These are phyloP conservation scores for Pollimyrus isidori DNA, from an alignment of 2,113 vertebrate species.

Conservation along the genomic window DNA sequence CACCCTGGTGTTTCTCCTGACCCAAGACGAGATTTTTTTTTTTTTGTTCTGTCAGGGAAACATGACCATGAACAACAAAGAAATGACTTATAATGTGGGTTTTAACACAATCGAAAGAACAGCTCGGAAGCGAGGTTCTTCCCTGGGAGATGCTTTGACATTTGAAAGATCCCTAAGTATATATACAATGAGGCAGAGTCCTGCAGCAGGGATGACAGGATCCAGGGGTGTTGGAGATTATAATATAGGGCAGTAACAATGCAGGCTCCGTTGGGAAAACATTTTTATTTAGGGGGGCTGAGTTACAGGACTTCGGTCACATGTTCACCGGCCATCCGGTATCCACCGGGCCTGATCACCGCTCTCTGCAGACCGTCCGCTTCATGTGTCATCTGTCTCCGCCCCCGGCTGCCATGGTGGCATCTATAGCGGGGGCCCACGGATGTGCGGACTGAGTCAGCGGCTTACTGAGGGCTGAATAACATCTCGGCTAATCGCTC, in stretches of 20 bases:
- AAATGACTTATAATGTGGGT: not conserved
- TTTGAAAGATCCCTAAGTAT: not conserved
- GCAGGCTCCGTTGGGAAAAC: not conserved
- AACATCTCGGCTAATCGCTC: not conserved
- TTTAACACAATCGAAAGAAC: not conserved
- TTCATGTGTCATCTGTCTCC: not conserved
- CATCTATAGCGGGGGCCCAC: not conserved
- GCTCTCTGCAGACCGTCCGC: not conserved
- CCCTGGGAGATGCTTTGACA: not conserved
- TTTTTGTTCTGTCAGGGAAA: not conserved
- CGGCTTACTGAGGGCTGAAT: not conserved
- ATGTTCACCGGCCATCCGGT: not conserved
- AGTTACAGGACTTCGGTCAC: not conserved
- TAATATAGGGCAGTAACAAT: not conserved
- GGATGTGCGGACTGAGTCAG: not conserved
- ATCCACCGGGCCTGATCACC: not conserved
- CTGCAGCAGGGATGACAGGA: not conserved
- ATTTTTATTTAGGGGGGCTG: not conserved
- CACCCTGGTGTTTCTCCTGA: not conserved
- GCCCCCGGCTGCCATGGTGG: not conserved
- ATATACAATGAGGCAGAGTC: not conserved
- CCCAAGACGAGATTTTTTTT: not conserved
- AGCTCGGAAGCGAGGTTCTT: not conserved
- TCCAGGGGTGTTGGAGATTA: not conserved
- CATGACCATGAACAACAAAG: not conserved